A percentile compares a stretch with the other conserved stretches of the same genome.
These are phyloP conservation scores for Tamias sibiricus DNA, from an alignment of 2,113 vertebrate species.

Conservation along the genomic window DNA sequence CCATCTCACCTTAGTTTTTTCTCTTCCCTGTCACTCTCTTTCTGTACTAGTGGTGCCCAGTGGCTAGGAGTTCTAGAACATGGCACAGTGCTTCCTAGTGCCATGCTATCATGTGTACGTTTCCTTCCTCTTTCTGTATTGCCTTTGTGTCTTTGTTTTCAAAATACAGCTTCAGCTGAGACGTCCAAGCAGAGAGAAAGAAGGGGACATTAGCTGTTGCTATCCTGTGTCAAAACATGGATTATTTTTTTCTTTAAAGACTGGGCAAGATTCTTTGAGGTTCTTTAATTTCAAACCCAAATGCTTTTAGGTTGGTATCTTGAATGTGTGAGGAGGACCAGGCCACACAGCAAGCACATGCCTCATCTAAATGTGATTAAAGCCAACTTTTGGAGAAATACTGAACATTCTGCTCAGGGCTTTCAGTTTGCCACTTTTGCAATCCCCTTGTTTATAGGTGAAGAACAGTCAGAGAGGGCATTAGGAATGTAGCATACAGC, in stretches of 20 bases:
- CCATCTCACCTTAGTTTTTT: neutral
- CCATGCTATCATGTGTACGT: neutral
- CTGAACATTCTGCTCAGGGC: neutral
- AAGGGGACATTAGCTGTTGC: neutral
- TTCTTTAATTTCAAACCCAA: neutral
- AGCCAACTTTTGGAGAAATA: neutral
- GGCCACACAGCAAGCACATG: neutral
- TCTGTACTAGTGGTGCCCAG: neutral
- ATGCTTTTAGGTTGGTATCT: neutral
- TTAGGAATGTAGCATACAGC: neutral
- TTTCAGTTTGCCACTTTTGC: neutral
- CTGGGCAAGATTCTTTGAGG: neutral
- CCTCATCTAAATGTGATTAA: neutral
- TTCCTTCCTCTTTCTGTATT: neutral
- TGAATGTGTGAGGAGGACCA: neutral
- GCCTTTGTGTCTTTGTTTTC: neutral
- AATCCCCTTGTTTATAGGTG: neutral
- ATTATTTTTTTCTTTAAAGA: neutral
- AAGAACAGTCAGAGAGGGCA: neutral
- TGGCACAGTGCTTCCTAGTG: neutral
- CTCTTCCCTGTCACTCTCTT: neutral
- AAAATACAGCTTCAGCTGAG: constrained; percentile 27
- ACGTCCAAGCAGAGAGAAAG: neutral
- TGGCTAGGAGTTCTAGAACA: neutral
- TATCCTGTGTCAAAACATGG: neutral